Conservation (phyloP, 1,140 invertebrate genomes). For the Geopemphigus sp. region DNA sequence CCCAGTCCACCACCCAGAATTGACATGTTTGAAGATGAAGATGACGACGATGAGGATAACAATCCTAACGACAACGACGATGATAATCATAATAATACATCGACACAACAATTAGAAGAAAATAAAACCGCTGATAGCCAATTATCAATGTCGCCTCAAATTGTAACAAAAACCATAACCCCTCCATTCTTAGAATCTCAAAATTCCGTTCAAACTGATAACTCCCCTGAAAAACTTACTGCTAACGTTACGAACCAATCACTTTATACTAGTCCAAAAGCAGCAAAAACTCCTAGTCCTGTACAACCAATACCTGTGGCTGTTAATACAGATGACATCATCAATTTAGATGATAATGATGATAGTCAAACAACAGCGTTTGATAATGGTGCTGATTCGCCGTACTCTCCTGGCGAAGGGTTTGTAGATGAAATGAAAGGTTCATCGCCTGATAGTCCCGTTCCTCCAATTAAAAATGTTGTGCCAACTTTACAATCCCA, state of each 20-base stretch:
- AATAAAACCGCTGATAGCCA: conserved; percentile 31
- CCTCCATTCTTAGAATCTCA: conserved; percentile 50
- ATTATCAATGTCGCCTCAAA: conserved; percentile 50
- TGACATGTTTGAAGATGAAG: conserved; percentile 50
- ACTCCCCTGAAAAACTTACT: conserved; percentile 44
- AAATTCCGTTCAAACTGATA: conserved; percentile 36
- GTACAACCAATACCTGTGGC: conserved; percentile 22
- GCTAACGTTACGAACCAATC: conserved; percentile 21
- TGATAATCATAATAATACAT: conserved; percentile 15
- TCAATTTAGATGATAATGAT: conserved; percentile 50
- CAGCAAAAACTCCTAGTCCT: conserved; percentile 29
- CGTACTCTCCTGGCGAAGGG: conserved; percentile 79
- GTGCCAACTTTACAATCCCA: background rate
- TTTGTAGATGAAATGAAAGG: conserved; percentile 84
- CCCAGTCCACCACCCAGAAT: conserved; percentile 54
- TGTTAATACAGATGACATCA: conserved; percentile 5
- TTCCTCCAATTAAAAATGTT: background rate
- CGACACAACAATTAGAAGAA: conserved; percentile 36
- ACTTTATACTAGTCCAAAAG: conserved; percentile 32
- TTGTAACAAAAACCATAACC: conserved; percentile 48
- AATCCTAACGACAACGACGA: background rate
- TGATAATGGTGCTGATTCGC: conserved; percentile 62
- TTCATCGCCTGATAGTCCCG: conserved; percentile 63
- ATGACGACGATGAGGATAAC: conserved; percentile 4
- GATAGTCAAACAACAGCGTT: conserved; percentile 51